Percentiles rank a stretch among this genome's conserved stretches.
Evolutionary conservation across 2,113 vertebrate genomes (phyloP).

Genomic region (Lycaon pictus): DNA sequence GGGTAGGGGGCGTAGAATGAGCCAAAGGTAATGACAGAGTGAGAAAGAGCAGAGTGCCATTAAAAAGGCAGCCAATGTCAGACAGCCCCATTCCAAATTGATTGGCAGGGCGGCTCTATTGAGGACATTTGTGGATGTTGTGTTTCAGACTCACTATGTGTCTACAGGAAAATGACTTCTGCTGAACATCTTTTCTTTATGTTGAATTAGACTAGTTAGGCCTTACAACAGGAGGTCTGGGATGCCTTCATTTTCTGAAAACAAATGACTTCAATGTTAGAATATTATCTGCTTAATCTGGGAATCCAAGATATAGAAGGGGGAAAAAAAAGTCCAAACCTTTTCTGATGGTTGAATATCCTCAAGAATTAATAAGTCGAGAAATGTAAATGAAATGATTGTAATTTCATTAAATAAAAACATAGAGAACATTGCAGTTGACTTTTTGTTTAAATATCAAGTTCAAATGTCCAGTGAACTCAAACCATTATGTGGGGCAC

Average conservation of each 20-base stretch:
- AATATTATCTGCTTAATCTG: neutral
- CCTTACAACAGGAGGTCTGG: neutral
- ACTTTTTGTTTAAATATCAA: conserved; percentile 11
- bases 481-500: neutral
- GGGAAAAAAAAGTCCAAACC: neutral
- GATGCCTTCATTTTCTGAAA: neutral
- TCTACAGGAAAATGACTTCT: neutral
- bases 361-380: neutral
- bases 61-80: neutral
- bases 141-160: neutral
- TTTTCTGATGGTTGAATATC: neutral
- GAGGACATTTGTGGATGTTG: neutral
- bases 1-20: no score
- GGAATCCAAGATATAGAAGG: neutral
- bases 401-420: neutral
- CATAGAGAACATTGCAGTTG: neutral
- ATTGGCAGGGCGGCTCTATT: neutral
- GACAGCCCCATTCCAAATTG: neutral
- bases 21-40: neutral
- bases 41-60: neutral
- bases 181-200: neutral
- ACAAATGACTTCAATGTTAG: neutral
- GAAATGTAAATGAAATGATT: neutral
- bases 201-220: neutral
- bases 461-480: neutral